Conservation (phyloP, 2,797 vertebrate species). For the Gymnodraco acuticeps region DNA sequence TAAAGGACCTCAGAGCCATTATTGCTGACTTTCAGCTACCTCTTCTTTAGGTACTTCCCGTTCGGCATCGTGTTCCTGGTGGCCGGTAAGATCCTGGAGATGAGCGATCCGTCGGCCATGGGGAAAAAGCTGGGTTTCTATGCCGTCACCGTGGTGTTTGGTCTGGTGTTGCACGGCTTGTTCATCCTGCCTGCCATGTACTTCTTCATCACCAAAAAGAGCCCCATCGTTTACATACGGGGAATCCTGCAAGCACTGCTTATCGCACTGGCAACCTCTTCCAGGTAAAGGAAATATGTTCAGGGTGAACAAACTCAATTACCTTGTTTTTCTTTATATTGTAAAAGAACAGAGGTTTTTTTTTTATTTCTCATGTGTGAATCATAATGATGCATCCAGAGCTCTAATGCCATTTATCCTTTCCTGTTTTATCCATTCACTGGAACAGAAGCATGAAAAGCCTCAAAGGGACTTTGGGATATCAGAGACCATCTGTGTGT, state of each 20-base stretch:
- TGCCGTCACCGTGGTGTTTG: slow-evolving; percentile 93
- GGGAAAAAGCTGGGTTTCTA: slow-evolving; percentile 97
- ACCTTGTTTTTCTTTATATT: not conserved
- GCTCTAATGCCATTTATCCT: not conserved
- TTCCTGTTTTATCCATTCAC: not conserved
- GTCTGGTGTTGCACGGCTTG: slow-evolving; percentile 92
- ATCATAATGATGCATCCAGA: not conserved
- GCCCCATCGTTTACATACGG: slow-evolving; percentile 95
- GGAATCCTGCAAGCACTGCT: slow-evolving; percentile 96
- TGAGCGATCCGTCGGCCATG: slow-evolving; percentile 95
- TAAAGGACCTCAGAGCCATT: not conserved
- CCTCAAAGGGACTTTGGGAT: slow-evolving; percentile 32
- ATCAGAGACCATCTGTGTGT: slow-evolving; percentile 62
- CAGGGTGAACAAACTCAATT: not conserved
- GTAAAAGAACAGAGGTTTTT: not conserved
- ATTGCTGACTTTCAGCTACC: slow-evolving; percentile 1
- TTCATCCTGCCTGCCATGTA: slow-evolving; percentile 96
- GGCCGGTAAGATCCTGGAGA: slow-evolving; percentile 98
- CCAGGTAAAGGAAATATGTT: slow-evolving; percentile 84
- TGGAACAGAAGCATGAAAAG: slow-evolving; percentile 15
- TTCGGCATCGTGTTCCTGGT: slow-evolving; percentile 98
- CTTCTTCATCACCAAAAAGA: slow-evolving; percentile 97
- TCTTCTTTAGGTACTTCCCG: slow-evolving; percentile 91
- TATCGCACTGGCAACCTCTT: slow-evolving; percentile 95
- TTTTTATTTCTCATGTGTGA: not conserved